Evolutionary conservation across 2,797 vertebrate genomes (phyloP).

Genomic region (Esox lucius): DNA sequence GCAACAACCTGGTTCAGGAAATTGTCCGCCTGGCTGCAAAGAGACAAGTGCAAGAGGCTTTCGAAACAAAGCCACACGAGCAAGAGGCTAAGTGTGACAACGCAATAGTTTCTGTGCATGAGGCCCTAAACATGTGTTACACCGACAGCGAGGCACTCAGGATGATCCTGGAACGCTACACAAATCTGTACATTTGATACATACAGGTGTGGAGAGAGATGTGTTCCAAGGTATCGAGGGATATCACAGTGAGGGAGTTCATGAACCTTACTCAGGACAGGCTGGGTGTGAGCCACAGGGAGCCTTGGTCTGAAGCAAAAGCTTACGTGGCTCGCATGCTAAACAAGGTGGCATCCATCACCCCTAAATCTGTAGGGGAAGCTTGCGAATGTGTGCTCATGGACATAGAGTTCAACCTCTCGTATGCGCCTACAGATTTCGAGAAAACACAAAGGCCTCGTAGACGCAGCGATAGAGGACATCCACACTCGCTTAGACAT

Average conservation of each 20-base stretch:
- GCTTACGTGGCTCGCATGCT: constrained; percentile 23
- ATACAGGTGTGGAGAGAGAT: constrained; percentile 32
- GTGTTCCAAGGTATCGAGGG: constrained; percentile 12
- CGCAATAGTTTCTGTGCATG: not conserved
- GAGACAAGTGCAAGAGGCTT: not conserved
- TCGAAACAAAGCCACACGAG: not conserved
- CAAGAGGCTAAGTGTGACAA: not conserved
- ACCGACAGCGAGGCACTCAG: constrained; percentile 2
- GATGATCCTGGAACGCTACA: constrained; percentile 22
- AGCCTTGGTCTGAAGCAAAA: constrained; percentile 31
- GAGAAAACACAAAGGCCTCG: not conserved
- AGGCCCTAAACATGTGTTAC: constrained; percentile 21
- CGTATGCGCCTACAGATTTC: not conserved
- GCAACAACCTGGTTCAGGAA: constrained; percentile 20
- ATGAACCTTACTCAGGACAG: constrained; percentile 5
- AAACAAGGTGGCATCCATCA: not conserved
- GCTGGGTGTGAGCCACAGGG: constrained; percentile 23
- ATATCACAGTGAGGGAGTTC: constrained; percentile 26
- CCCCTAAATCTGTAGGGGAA: not conserved
- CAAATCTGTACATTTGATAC: constrained; percentile 19
- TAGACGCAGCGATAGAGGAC: not conserved
- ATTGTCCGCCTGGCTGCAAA: constrained; percentile 25
- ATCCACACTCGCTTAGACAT: not conserved
- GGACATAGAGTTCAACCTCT: not conserved
- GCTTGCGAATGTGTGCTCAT: constrained; percentile 1